Base-by-base conservation (phyloP, 2,888 invertebrate genomes). In the Drosophila lacicola region DNA sequence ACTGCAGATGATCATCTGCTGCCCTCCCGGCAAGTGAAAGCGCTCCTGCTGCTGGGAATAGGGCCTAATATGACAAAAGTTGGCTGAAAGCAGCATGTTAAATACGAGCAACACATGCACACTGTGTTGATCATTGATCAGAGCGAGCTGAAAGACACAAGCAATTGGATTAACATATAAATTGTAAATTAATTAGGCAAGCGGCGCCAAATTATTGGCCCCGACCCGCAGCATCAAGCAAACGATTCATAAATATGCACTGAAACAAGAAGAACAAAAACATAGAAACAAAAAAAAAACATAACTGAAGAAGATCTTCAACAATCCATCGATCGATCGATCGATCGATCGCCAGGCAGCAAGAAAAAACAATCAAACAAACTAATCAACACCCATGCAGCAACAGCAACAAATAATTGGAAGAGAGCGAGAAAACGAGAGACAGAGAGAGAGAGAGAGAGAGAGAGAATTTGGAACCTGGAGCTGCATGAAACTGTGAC, bases 141-240 rank as follows among this genome's bases (percentile, higher is more conserved):
- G 39, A 60, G 17, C 46, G 58, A 44, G 50, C 44, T 46, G 58
- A 41, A 67, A 73, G 42, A 58, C 62, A 69, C 60, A 68, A 54
- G 55, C 81, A 88, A 75, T 83, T 87, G 67, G 72, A 84, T 84
- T 87, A 83, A 78, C 89, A 83, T 84, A 87, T 83, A 87, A 87
- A 81, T 83, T 87, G 89, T 80, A 75, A 89, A 84, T 84, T 84
- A 84, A 84, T 89, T 84, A 78, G 79, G 64, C 78, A 68, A 84
- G 76, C 70, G 83, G 83, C 83, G 83, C 83, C 83, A 81, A 81
- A 81, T 89, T 84, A 88, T 88, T 61, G 71, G 73, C 61, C 58
- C 70, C 63, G 46, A 71, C 84, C 73, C 80, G 77, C 62, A 80
- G 68, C 68, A 76, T 73, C 46, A 29, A n/a, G 55, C 57, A 70